These are phyloP conservation scores for Morone saxatilis DNA, from an alignment of 2,113 vertebrate species.

Conservation along the genomic window DNA sequence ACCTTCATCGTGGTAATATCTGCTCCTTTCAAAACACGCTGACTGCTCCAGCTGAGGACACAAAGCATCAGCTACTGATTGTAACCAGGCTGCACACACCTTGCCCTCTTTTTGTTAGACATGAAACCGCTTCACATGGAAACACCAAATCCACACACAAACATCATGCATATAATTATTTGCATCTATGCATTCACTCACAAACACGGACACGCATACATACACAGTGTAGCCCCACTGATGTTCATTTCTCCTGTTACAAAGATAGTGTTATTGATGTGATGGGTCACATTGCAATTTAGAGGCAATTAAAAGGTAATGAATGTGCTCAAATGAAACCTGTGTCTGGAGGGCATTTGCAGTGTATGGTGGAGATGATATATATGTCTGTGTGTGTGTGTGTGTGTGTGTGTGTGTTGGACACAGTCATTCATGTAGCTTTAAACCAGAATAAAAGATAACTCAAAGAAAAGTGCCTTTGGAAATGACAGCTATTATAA, in stretches of 20 bases:
- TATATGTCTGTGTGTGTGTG: constrained; percentile 76
- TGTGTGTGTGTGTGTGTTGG: constrained; percentile 41
- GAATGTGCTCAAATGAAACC: constrained; percentile 89
- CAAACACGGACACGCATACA: constrained; percentile 1
- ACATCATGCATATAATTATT: neutral
- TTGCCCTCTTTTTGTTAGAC: constrained; percentile 6
- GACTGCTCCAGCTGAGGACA: constrained; percentile 43
- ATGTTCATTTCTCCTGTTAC: constrained; percentile 75
- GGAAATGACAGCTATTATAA: constrained; percentile 29
- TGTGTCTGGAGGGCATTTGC: constrained; percentile 87
- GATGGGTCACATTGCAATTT: constrained; percentile 91
- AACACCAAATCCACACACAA: constrained; percentile 35
- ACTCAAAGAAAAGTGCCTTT: constrained; percentile 45
- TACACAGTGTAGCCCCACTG: constrained; percentile 32
- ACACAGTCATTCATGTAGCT: constrained; percentile 33
- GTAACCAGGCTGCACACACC: constrained; percentile 52
- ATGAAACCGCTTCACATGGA: constrained; percentile 36
- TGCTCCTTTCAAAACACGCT: constrained; percentile 54
- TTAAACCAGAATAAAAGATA: constrained; percentile 26
- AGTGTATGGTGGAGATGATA: constrained; percentile 76
- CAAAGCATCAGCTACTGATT: constrained; percentile 29
- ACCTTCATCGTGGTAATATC: constrained; percentile 63
- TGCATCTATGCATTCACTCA: constrained; percentile 23
- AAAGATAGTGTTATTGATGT: constrained; percentile 87
- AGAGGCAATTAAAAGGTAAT: constrained; percentile 96